Evolutionary conservation across 2,888 invertebrate genomes (phyloP).

Genomic region (Ennomos quercinarius): DNA sequence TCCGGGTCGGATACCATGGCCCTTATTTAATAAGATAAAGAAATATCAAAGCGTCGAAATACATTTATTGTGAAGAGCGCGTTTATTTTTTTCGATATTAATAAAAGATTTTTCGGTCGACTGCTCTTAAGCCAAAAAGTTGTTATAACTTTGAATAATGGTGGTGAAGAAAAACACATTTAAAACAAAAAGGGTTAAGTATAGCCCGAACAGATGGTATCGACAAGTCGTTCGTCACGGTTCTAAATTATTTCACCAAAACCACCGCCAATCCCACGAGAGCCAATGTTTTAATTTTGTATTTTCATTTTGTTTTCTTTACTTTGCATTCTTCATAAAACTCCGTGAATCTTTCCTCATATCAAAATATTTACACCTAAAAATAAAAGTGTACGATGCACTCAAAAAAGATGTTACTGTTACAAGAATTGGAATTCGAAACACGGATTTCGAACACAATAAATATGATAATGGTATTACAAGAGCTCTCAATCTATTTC

Average conservation of each 20-base stretch:
- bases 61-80: slow-evolving; percentile 58
- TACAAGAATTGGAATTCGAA: slow-evolving; percentile 66
- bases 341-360: slow-evolving; percentile 64
- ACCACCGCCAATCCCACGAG: slow-evolving; percentile 80
- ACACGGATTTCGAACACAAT: slow-evolving; percentile 67
- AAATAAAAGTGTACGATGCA: slow-evolving; percentile 51
- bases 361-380: slow-evolving; percentile 64
- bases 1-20: slow-evolving; percentile 40
- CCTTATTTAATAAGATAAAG: slow-evolving; percentile 69
- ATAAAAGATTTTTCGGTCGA: slow-evolving; percentile 75
- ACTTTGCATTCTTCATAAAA: slow-evolving; percentile 68
- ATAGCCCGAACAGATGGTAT: slow-evolving; percentile 80
- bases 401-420: slow-evolving; percentile 59
- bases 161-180: slow-evolving; percentile 73
- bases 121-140: slow-evolving; percentile 74
- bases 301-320: slow-evolving; percentile 70
- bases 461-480: slow-evolving; percentile 75
- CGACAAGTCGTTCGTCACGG: slow-evolving; percentile 83
- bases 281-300: slow-evolving; percentile 82
- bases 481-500: slow-evolving; percentile 77
- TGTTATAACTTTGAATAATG: slow-evolving; percentile 82
- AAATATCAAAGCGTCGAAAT: slow-evolving; percentile 58
- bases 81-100: slow-evolving; percentile 76
- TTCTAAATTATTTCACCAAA: slow-evolving; percentile 83
- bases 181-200: slow-evolving; percentile 82